These are phyloP conservation scores for Microhierax caerulescens DNA, from an alignment of 2,797 vertebrate genomes.

Conservation along the genomic window DNA sequence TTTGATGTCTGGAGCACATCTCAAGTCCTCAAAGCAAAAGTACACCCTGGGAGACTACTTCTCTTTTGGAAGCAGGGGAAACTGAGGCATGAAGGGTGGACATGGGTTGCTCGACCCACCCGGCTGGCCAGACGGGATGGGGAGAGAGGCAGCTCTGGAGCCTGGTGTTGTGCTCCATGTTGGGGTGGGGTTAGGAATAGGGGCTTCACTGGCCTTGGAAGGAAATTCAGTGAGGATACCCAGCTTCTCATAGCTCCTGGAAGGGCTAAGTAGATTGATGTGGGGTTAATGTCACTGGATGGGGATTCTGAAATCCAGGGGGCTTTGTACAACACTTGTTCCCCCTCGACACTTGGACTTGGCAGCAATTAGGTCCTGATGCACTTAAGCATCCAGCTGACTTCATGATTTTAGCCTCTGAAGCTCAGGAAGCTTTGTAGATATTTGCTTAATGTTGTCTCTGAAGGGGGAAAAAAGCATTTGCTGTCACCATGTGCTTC, in stretches of 20 bases:
- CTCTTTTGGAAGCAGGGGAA: background rate
- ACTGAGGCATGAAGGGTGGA: background rate
- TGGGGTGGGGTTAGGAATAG: fast-evolving
- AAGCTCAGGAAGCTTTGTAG: background rate
- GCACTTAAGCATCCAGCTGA: slow-evolving; percentile 1
- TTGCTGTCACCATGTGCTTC: background rate
- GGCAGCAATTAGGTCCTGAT: background rate
- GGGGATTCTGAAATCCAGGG: background rate
- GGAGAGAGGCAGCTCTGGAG: background rate
- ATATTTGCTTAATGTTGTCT: slow-evolving; percentile 35
- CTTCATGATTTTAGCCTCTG: background rate
- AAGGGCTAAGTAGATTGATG: background rate
- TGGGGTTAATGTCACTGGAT: background rate
- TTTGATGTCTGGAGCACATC: background rate
- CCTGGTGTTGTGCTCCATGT: fast-evolving
- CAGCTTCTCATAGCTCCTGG: background rate
- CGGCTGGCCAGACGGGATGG: background rate
- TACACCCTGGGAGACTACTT: too few species aligned
- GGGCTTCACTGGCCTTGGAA: background rate
- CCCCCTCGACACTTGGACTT: background rate
- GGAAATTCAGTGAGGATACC: background rate
- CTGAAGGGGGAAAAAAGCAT: background rate
- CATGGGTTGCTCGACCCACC: fast-evolving
- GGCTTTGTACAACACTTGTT: background rate
- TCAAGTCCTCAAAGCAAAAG: background rate